Base-by-base conservation (phyloP, 2,113 vertebrate genomes). In the Cacatua alba region DNA sequence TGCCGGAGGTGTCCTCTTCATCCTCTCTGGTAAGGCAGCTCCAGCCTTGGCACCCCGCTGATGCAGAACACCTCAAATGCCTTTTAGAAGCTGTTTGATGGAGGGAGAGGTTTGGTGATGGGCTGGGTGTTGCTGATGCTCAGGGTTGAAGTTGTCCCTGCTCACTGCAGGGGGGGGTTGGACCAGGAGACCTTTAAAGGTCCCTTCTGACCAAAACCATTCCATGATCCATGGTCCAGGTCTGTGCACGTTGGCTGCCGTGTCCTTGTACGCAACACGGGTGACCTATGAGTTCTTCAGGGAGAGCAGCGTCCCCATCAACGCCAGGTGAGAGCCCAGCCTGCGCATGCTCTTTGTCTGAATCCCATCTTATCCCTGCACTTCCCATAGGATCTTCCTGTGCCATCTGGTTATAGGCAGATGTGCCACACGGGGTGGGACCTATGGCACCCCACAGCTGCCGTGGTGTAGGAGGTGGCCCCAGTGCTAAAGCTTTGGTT, bases 221-320 rank as follows among this genome's bases (percentile, higher is more conserved):
- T 18, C n/a, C 17, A 2, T 64, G 69, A 51, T 44, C 82, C 53
- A 20, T 46, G 29, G 29, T 25, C 51, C 95, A 99, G 99, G 99
- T 93, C 95, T 99, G 71, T 99, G 99, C 93, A 99, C 99, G 0
- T 69, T 99, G 97, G 98, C 99, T 5, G 99, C 99, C 0, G 99
- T 99, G 91, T 99, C 99, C 1, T 98, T 99, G 98, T 99, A 99
- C 0, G 99, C 99, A 31, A 98, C 99, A 4, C 99, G 98, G 81
- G 99, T 99, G 94, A 99, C 99, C 75, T 97, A 98, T 53, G 99
- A 99, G 96, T 99, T 99, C 98, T 99, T 99, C 97, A 99, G 98
- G 49, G 98, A 99, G 25, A 99, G 98, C 81, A 98, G 98, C 2
- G 19, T 96, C n/a, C 99, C 99, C 17, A 88, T 98, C 87, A 99